Evolutionary conservation across 2,888 invertebrate genomes (phyloP), one percentile per base, ranked within the genome.

Genomic region (Saturnia japonica): DNA sequence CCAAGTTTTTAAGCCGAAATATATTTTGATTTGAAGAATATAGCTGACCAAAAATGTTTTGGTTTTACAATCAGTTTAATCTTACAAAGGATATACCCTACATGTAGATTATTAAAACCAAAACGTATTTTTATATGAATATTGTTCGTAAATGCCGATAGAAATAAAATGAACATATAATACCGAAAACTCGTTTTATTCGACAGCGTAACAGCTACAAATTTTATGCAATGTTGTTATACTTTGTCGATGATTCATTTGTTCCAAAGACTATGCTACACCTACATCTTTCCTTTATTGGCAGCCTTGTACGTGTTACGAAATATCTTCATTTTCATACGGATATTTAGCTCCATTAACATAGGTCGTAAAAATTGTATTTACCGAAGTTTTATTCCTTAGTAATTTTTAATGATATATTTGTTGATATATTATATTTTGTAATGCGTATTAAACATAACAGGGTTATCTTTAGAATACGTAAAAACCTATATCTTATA

Each of bases 241-340:
- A 25, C 57, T 60, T 60, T 7, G 57, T 12, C 57, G 57, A 40
- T 64, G 64, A 64, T 40, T 64, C 64, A 64, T 64, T 40, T 19
- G 9, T 40, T 40, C 40, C n/a, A 25, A 19, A 34, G 40, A 40
- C 19, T 64, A 40, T 40, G 40, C 19, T 64, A 64, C 64, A 40
- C 64, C 64, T 22, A 64, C 64, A 60, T 40, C 12, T n/a, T 40
- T 40, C 40, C 40, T 64, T 64, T 40, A 64, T 40, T 64, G 40
- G 9, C 64, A 64, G 64, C 64, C 40, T 64, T 64, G 64, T 40
- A 64, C n/a, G 34, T 19, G 64, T 64, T 64, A 19, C 7, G 40
- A 64, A 64, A 64, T 64, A 9, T 64, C 64, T 64, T 64, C 64
- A 64, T 64, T 19, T 64, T 11, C 40, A 40, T 64, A 64, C n/a